Conservation (phyloP, 2,888 invertebrate species). For the Rotaria macrura region DNA sequence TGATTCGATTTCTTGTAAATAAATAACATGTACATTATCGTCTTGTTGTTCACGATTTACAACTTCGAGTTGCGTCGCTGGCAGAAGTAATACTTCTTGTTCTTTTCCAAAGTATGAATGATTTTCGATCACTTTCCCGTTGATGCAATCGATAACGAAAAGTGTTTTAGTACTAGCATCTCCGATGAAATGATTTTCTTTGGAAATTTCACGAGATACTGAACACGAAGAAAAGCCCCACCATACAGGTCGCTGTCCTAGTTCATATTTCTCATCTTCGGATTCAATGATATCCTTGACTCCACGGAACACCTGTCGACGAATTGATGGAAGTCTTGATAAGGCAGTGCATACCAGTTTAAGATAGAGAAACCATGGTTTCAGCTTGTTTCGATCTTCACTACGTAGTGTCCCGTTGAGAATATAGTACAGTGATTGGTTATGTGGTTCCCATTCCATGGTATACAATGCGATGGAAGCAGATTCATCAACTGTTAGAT, state of each 20-base stretch:
- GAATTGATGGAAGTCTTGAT: background rate
- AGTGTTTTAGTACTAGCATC: background rate
- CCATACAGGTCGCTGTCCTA: background rate
- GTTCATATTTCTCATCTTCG: background rate
- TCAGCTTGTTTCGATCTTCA: background rate
- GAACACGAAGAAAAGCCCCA: background rate
- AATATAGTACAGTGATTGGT: background rate
- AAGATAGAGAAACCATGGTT: background rate
- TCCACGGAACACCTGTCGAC: background rate
- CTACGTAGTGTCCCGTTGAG: background rate
- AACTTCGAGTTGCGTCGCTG: background rate
- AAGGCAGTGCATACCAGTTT: background rate
- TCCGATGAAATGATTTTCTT: background rate
- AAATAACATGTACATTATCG: background rate
- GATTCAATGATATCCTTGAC: background rate
- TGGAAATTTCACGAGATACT: background rate
- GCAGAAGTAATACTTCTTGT: background rate
- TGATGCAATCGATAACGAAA: background rate
- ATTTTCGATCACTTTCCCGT: background rate
- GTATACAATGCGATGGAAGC: background rate
- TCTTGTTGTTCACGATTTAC: background rate
- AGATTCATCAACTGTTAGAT: background rate
- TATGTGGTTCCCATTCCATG: background rate
- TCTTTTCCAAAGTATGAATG: background rate
- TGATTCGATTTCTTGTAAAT: background rate